These are phyloP conservation scores for Semnornis frantzii DNA, from an alignment of 2,113 vertebrate species.

Conservation along the genomic window DNA sequence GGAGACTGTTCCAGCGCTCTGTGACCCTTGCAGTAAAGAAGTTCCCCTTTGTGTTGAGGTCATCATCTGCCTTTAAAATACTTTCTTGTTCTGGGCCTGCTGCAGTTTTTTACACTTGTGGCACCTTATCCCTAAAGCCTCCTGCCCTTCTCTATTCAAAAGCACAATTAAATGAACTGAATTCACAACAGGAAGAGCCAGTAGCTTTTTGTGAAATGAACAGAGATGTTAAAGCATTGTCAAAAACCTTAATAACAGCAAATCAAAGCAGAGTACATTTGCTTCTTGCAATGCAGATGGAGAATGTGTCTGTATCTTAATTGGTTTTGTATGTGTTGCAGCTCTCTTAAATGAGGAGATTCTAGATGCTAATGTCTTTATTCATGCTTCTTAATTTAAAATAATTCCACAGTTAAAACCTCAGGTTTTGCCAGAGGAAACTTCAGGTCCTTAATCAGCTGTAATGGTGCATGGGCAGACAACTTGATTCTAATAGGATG, in stretches of 20 bases:
- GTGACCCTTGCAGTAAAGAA: no score
- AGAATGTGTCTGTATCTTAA: not conserved
- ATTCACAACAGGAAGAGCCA: not conserved
- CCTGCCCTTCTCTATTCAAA: not conserved
- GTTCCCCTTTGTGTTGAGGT: not conserved
- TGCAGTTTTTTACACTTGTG: not conserved
- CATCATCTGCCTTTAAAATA: not conserved
- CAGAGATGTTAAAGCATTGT: not conserved
- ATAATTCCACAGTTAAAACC: not conserved
- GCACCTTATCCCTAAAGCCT: not conserved
- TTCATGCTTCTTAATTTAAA: not conserved
- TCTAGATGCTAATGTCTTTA: not conserved
- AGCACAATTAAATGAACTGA: not conserved
- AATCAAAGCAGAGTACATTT: not conserved
- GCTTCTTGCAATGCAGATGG: fast-evolving
- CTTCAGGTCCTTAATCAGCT: not conserved
- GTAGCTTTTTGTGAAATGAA: not conserved
- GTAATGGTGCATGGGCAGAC: not conserved
- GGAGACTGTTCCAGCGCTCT: no score
- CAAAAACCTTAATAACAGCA: not conserved
- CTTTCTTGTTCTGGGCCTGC: not conserved
- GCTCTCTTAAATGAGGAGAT: not conserved
- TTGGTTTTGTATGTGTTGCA: not conserved
- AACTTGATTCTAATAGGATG: not conserved
- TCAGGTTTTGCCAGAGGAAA: not conserved